Evolutionary conservation across 2,113 vertebrate genomes (phyloP), one percentile per base, ranked within the genome.

Genomic region (Ahaetulla prasina): DNA sequence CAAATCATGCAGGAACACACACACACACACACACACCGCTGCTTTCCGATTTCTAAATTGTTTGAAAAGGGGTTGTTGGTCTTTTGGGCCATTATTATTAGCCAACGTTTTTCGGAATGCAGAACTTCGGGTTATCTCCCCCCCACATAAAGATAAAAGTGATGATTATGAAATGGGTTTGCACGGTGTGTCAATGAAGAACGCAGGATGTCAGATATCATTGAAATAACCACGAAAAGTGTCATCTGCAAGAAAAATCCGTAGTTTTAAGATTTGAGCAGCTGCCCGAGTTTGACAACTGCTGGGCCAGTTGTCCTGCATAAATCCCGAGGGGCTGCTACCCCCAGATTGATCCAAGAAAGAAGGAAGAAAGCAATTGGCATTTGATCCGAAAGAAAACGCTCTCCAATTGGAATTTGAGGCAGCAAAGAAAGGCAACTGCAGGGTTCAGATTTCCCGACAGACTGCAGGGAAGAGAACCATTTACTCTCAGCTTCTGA

Each of bases 21-120:
- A n/a, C 50, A 5, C 35, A n/a, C 3, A 45, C 50, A 2, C 35
- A 0, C 3, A 2, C 0, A 4, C 4, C 50, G 5, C 30, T 2
- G 89, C 14, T 54, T 16, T 27, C 39, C 57, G 10, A 90, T 80
- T 53, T 45, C 22, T 74, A 45, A 80, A 8, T 18, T 1, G 6
- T 54, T 43, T 23, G 1, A 45, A 39, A 16, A 30, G 14, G 16
- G 11, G 27, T 49, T 57, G 57, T 74, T 50, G 16, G 30, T 35
- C n/a, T 88, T 39, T 88, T 16, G 43, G 11, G n/a, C 54, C 1
- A 49, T 45, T 8, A 8, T 27, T 85, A 90, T 0, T 9, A 39
- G 22, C 63, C 18, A 47, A 39, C 39, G 1, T 60, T 57, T 89
- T 57, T 22, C 35, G 3, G 30, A 0, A 8, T 54, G 6, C 8